Evolutionary conservation across 1,140 invertebrate species (phyloP).

Genomic region (Chironomus tepperi): DNA sequence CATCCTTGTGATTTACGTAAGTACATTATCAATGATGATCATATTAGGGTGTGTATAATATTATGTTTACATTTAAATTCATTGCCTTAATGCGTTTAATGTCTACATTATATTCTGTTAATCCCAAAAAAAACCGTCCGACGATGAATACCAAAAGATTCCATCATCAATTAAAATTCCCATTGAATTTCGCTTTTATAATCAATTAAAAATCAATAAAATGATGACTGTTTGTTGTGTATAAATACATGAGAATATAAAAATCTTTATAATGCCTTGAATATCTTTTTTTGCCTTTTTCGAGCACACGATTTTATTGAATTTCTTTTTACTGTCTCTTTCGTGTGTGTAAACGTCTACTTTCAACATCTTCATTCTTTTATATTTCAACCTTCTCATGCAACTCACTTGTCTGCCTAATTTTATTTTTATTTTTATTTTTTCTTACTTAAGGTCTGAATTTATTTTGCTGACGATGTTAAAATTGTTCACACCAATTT

Average conservation of each 20-base stretch:
- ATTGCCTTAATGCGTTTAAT: no score
- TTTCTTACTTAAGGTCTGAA: no score
- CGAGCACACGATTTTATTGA: neutral
- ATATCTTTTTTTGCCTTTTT: neutral
- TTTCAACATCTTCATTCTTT: constrained; percentile 13
- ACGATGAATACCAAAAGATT: no score
- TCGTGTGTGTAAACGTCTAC: constrained; percentile 12
- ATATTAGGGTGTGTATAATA: neutral
- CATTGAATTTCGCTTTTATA: neutral
- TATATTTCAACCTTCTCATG: neutral
- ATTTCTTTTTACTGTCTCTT: constrained; percentile 4
- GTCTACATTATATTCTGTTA: no score
- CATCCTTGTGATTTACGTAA: neutral
- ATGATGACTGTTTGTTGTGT: neutral
- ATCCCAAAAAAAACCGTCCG: no score
- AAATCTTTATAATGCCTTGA: constrained; percentile 2
- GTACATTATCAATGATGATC: neutral
- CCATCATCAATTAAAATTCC: no score
- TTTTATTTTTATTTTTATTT: no score
- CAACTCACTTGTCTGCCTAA: no score
- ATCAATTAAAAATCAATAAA: constrained; percentile 10
- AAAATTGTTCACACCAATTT: constrained; percentile 1
- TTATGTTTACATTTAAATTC: no score
- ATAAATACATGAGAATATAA: neutral
- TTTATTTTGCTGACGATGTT: no score